phyloP scores from a whole-genome alignment of 2,113 vertebrate genomes.

The Cygnus atratus region DNA sequence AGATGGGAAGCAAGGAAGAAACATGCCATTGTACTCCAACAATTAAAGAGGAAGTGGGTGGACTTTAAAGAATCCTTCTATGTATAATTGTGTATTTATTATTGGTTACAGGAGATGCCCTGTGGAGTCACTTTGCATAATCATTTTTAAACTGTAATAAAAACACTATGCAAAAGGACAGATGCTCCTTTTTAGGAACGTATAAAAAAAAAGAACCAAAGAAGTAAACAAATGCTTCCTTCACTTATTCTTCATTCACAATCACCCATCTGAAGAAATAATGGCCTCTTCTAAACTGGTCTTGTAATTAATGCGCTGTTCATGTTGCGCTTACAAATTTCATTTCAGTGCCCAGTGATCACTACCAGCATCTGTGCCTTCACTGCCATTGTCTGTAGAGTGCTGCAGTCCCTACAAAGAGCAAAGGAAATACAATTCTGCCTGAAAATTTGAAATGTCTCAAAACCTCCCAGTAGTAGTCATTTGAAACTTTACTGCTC shows the following conservation, averaged over 20 bases:
- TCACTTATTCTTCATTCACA: neutral
- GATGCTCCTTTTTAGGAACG: neutral
- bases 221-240: neutral
- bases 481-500: conserved; percentile 18
- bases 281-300: neutral
- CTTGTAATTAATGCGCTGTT: neutral
- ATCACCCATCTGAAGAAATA: neutral
- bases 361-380: neutral
- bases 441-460: neutral
- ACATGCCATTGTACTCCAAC: neutral
- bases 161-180: neutral
- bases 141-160: neutral
- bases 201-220: neutral
- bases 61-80: neutral
- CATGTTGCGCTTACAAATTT: neutral
- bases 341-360: neutral
- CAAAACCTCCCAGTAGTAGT: neutral
- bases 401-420: neutral
- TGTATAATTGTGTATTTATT: neutral
- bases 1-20: neutral
- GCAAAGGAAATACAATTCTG: neutral
- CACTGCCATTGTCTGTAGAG: neutral
- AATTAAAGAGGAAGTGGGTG: neutral
- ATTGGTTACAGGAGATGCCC: neutral
- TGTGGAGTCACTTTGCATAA: neutral